These are phyloP conservation scores for Mesitornis unicolor DNA, from an alignment of 2,113 vertebrate genomes.

Conservation along the genomic window DNA sequence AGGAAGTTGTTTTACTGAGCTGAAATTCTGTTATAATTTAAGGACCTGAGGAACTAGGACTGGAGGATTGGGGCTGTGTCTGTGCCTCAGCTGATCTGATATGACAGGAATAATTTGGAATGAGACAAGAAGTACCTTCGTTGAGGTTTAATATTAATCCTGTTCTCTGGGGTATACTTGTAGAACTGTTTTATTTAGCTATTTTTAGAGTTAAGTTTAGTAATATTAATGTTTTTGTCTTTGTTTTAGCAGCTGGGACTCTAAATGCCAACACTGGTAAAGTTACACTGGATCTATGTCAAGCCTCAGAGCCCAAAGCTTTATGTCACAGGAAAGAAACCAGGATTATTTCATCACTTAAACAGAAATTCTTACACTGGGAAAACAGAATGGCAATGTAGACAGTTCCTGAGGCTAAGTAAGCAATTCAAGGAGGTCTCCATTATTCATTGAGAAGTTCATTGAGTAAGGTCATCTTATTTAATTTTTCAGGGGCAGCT, in stretches of 20 bases:
- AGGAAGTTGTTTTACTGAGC: background rate
- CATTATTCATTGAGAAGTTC: background rate
- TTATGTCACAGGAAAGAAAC: background rate
- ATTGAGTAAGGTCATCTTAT: background rate
- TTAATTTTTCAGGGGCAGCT: background rate
- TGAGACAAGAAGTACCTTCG: background rate
- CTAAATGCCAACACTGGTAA: background rate
- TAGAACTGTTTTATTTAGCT: constrained; percentile 2
- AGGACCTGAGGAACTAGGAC: background rate
- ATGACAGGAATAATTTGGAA: background rate
- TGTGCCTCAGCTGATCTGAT: background rate
- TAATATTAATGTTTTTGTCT: background rate
- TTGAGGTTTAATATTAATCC: constrained; percentile 20
- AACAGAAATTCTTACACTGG: background rate
- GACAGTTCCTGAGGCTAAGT: background rate
- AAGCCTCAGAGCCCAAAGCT: background rate
- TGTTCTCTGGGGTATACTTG: background rate
- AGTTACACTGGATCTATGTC: background rate
- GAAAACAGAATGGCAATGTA: background rate
- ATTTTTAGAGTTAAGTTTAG: constrained; percentile 15
- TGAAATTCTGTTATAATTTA: background rate
- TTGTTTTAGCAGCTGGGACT: background rate
- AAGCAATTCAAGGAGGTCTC: background rate
- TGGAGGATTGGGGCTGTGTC: background rate
- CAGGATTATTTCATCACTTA: background rate